These are phyloP conservation scores for Tryphoninae sp. DNA, from an alignment of 2,888 invertebrate genomes.

Conservation along the genomic window DNA sequence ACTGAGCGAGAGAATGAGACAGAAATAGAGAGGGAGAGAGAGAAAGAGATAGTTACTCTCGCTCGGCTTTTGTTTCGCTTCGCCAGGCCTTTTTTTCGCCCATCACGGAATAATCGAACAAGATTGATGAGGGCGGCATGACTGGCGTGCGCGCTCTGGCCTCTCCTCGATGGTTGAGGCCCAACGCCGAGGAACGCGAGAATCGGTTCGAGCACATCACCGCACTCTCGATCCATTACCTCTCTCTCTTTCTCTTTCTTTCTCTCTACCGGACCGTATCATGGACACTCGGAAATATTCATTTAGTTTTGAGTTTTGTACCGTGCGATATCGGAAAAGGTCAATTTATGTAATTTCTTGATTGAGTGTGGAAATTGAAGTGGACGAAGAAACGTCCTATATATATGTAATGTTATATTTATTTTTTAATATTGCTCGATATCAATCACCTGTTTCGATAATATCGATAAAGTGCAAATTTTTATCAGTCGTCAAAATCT, in stretches of 20 bases:
- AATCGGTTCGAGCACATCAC: conserved; percentile 42
- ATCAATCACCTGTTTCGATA: too few relatives aligned
- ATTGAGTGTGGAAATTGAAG: conserved; percentile 3
- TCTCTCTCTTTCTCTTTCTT: background rate
- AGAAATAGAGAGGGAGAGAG: background rate
- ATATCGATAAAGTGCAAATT: too few relatives aligned
- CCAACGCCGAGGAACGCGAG: conserved; percentile 40
- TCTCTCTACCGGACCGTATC: background rate
- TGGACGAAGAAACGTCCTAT: background rate
- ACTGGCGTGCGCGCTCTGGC: conserved; percentile 71
- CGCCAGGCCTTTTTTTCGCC: conserved; percentile 73
- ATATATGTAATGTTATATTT: too few relatives aligned
- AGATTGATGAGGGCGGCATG: conserved; percentile 81
- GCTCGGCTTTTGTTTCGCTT: conserved; percentile 66
- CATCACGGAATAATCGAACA: conserved; percentile 81
- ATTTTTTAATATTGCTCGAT: too few relatives aligned
- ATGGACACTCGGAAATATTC: too few relatives aligned
- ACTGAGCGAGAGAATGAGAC: conserved; percentile 35
- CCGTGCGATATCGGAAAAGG: background rate
- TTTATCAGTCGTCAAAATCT: too few relatives aligned
- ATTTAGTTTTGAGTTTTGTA: too few relatives aligned
- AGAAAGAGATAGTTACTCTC: conserved; percentile 44
- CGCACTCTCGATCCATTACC: background rate
- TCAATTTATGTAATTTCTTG: background rate
- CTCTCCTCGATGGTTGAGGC: conserved; percentile 35